phyloP scores from a whole-genome alignment of 2,113 vertebrate genomes.

The Lanius collurio region DNA sequence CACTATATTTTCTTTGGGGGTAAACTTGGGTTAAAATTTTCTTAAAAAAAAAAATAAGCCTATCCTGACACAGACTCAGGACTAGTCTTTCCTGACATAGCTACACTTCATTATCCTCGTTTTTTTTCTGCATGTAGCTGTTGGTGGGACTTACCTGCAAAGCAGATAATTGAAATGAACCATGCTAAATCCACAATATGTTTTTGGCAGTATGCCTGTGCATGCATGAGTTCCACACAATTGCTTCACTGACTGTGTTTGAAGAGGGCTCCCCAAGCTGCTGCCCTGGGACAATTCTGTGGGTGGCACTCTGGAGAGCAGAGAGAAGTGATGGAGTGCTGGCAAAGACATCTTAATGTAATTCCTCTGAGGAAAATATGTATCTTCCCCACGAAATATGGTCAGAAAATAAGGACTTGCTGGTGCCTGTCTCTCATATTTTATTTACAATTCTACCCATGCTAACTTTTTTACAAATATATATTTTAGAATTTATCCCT shows the following conservation, averaged over 20 bases:
- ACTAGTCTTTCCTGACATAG: not conserved
- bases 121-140: not conserved
- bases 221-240: not conserved
- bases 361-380: not conserved
- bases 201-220: not conserved
- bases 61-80: not conserved
- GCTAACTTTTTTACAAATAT: not conserved
- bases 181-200: not conserved
- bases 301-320: not conserved
- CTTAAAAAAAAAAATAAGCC: not conserved
- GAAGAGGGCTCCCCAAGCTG: not conserved
- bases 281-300: not conserved
- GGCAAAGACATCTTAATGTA: not conserved
- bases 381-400: not conserved
- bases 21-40: not conserved
- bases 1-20: not conserved
- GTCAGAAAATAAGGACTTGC: not conserved
- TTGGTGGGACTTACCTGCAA: not conserved
- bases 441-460: not conserved
- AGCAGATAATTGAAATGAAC: not conserved
- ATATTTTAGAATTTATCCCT: not conserved
- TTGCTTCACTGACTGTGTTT: not conserved
- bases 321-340: not conserved
- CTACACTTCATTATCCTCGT: rapidly evolving
- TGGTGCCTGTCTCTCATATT: not conserved